Conservation (phyloP, 2,888 invertebrate genomes). For the Euphydryas editha region DNA sequence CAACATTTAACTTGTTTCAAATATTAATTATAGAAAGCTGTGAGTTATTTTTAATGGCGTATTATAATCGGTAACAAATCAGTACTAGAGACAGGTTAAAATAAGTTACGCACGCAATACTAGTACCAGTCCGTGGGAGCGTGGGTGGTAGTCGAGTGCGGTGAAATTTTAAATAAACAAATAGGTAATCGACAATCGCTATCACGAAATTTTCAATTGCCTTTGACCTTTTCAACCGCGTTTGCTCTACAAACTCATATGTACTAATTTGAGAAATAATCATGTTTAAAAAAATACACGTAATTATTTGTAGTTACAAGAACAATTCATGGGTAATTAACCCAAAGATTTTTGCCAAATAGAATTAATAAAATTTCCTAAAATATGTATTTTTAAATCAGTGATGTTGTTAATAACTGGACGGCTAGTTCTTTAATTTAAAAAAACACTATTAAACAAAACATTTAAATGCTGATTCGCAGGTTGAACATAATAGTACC, state of each 20-base stretch:
- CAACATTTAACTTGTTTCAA: conserved; percentile 1
- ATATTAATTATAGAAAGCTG: conserved; percentile 28
- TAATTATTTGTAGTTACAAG: too few relatives aligned
- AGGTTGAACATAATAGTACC: too few relatives aligned
- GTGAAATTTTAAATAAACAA: conserved; percentile 73
- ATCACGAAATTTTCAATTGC: conserved; percentile 17
- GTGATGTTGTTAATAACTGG: too few relatives aligned
- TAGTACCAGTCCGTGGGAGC: conserved; percentile 46
- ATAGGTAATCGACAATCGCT: conserved; percentile 22
- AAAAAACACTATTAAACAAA: too few relatives aligned
- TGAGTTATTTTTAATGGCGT: conserved; percentile 35
- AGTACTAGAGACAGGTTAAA: conserved; percentile 31
- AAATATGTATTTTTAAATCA: too few relatives aligned
- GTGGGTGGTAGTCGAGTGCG: conserved; percentile 64
- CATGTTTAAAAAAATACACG: background rate
- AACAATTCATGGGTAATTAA: too few relatives aligned
- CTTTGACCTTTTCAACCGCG: conserved; percentile 29
- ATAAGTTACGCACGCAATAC: conserved; percentile 45
- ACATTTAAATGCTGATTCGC: too few relatives aligned
- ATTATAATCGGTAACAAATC: conserved; percentile 41
- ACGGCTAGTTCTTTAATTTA: too few relatives aligned
- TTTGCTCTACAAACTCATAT: background rate
- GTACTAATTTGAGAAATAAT: background rate
- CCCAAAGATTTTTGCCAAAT: too few relatives aligned
- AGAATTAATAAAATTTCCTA: too few relatives aligned